These are phyloP conservation scores for Choloepus didactylus DNA, from an alignment of 2,797 vertebrate genomes.

Conservation along the genomic window DNA sequence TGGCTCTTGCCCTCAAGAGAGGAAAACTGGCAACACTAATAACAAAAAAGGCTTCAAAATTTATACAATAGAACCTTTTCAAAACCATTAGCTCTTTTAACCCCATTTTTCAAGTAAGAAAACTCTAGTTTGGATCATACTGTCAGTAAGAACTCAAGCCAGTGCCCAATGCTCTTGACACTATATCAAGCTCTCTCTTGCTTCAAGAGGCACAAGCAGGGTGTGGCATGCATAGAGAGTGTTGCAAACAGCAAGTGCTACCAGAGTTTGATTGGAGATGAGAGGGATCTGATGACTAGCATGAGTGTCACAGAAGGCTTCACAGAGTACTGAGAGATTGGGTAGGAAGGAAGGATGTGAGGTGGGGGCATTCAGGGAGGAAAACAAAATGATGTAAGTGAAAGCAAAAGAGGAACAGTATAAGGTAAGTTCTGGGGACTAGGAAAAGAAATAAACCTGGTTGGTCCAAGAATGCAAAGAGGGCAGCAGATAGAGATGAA, in stretches of 20 bases:
- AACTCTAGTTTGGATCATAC: background rate
- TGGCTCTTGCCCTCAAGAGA: slow-evolving; percentile 22
- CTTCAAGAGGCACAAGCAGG: slow-evolving; percentile 44
- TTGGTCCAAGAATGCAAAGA: background rate
- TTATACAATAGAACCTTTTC: background rate
- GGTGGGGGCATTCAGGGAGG: background rate
- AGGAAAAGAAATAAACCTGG: slow-evolving; percentile 17
- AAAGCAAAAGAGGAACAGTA: slow-evolving; percentile 15
- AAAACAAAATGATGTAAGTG: slow-evolving; percentile 21
- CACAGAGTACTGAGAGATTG: slow-evolving; percentile 5
- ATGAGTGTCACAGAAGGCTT: background rate
- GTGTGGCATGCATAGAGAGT: slow-evolving; percentile 17
- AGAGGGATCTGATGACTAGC: background rate
- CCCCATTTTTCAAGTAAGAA: slow-evolving; percentile 42
- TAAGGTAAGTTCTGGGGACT: slow-evolving; percentile 19
- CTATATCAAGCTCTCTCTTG: slow-evolving; percentile 15
- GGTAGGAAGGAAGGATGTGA: background rate
- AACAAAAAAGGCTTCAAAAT: slow-evolving; percentile 30
- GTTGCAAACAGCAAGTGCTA: slow-evolving; percentile 1
- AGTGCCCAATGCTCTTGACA: slow-evolving; percentile 9
- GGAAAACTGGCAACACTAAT: background rate
- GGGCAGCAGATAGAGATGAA: background rate
- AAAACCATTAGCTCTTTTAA: slow-evolving; percentile 22
- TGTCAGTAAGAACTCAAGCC: slow-evolving; percentile 48
- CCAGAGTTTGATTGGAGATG: slow-evolving; percentile 9